phyloP scores from a whole-genome alignment of 1,140 invertebrate species.

The Periplaneta americana region DNA sequence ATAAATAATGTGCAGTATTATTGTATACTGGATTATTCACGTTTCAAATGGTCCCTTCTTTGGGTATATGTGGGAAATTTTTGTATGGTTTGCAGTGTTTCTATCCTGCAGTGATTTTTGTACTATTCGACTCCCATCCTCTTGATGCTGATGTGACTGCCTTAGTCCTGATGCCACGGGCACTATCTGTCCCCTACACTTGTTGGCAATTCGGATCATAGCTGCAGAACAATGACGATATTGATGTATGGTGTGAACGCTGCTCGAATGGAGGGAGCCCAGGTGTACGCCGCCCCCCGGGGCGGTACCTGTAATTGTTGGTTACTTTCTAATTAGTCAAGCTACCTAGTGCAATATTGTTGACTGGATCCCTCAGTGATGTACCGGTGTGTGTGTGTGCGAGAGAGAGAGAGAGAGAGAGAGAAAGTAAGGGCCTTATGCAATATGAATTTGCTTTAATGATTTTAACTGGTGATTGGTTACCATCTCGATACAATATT shows the following conservation, averaged over 20 bases:
- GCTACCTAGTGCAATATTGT: conserved; percentile 19
- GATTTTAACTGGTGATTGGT: conserved; percentile 11
- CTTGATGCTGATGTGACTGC: no score
- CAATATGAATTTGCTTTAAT: conserved; percentile 16
- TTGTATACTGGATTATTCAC: conserved; percentile 22
- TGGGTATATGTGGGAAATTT: conserved; percentile 20
- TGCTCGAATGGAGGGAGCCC: background rate
- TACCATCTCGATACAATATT: conserved; percentile 7
- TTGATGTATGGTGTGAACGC: background rate
- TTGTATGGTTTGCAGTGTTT: conserved; percentile 22
- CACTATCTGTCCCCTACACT: conserved; percentile 8
- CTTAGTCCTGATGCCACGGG: conserved; percentile 6
- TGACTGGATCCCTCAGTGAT: conserved; percentile 1
- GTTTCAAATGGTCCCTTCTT: conserved; percentile 17
- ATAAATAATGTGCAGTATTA: conserved; percentile 22
- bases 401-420: background rate
- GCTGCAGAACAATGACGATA: background rate
- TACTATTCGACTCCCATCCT: conserved; percentile 8
- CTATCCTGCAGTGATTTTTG: conserved; percentile 16
- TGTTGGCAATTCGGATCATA: conserved; percentile 7
- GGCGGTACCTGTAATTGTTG: background rate
- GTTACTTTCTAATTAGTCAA: conserved; percentile 11
- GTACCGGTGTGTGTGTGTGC: background rate
- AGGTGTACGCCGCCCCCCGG: no score
- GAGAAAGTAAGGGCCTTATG: conserved; percentile 17